A percentile compares a stretch with the other conserved stretches of the same genome.
phyloP scores from a whole-genome alignment of 2,888 invertebrate genomes.

The Epistrophe eligans region DNA sequence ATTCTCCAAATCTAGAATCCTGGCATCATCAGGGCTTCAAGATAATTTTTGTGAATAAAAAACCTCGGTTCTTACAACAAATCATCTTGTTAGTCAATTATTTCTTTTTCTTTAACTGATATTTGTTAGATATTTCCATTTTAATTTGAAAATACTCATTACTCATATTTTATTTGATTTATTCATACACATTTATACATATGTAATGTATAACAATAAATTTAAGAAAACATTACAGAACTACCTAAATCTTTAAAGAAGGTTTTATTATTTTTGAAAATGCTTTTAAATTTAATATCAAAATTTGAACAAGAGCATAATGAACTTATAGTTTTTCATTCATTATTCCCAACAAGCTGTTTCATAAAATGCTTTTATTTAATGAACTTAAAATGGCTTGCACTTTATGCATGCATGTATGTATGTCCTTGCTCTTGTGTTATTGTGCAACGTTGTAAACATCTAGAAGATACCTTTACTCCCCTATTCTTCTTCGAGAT shows the following conservation, averaged over 20 bases:
- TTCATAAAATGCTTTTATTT: slow-evolving; percentile 12
- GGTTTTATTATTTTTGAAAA: background rate
- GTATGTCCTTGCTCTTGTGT: slow-evolving; percentile 47
- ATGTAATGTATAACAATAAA: too few relatives aligned
- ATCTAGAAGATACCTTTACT: slow-evolving; percentile 24
- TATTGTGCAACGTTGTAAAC: slow-evolving; percentile 39
- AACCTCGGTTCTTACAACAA: too few relatives aligned
- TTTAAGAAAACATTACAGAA: background rate
- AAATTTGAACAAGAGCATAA: slow-evolving; percentile 20
- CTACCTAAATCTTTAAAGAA: background rate
- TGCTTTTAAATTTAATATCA: background rate
- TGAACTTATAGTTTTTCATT: slow-evolving; percentile 12
- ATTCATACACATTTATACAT: too few relatives aligned
- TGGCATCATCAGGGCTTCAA: too few relatives aligned
- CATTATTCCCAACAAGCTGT: slow-evolving; percentile 13
- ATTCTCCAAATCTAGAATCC: too few relatives aligned
- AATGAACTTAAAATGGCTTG: slow-evolving; percentile 47
- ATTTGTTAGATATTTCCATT: too few relatives aligned
- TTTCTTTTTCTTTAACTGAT: too few relatives aligned
- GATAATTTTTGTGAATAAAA: too few relatives aligned
- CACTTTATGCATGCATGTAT: background rate
- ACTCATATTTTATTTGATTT: too few relatives aligned
- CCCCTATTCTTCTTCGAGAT: slow-evolving; percentile 28
- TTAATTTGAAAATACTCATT: too few relatives aligned
- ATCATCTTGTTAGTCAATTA: too few relatives aligned